These are phyloP conservation scores for Pteromalus puparum DNA, from an alignment of 1,140 invertebrate genomes.

Conservation along the genomic window DNA sequence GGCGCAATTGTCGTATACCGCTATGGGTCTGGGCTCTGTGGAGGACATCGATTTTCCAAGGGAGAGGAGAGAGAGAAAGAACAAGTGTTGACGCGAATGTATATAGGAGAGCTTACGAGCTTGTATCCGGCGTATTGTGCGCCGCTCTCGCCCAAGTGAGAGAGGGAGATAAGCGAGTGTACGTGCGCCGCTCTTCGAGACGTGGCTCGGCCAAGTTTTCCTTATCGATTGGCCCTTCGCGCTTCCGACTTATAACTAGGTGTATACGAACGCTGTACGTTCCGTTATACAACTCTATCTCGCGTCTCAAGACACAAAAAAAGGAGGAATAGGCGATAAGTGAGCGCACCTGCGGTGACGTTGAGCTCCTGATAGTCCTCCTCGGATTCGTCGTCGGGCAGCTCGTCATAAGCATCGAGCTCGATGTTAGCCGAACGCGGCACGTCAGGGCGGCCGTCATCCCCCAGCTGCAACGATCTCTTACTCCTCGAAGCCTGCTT, in stretches of 20 bases:
- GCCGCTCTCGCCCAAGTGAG: background rate
- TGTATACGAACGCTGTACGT: too few relatives aligned
- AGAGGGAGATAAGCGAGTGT: background rate
- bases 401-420: conserved; percentile 62
- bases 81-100: too few relatives aligned
- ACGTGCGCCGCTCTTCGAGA: background rate
- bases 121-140: too few relatives aligned
- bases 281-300: too few relatives aligned
- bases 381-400: conserved; percentile 57
- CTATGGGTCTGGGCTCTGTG: too few relatives aligned
- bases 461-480: conserved; percentile 45
- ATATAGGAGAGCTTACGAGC: background rate
- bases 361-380: conserved; percentile 68
- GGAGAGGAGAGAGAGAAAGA: too few relatives aligned
- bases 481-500: background rate
- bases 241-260: background rate
- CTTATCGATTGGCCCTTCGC: conserved; percentile 39
- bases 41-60: background rate
- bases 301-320: too few relatives aligned
- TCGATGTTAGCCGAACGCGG: conserved; percentile 59
- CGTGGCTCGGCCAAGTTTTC: background rate
- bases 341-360: conserved; percentile 68
- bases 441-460: conserved; percentile 56
- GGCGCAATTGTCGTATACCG: too few relatives aligned
- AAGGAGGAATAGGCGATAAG: too few relatives aligned